These are phyloP conservation scores for Chouioia cunea DNA, from an alignment of 2,888 invertebrate species.

Conservation along the genomic window DNA sequence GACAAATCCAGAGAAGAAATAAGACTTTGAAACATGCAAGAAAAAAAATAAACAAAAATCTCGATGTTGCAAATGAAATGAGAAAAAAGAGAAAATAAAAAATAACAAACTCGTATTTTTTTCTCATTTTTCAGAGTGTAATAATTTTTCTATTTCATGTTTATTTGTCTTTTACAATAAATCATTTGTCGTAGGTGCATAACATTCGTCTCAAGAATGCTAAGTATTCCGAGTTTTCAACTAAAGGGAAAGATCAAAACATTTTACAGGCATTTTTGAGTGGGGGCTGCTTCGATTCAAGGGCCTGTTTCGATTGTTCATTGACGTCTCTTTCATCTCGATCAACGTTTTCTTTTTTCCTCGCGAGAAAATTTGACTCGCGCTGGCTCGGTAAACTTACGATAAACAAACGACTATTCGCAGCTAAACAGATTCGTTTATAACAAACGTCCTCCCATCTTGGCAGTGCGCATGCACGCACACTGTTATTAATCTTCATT, in stretches of 20 bases:
- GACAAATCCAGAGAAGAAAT: slow-evolving; percentile 17
- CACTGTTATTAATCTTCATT: slow-evolving; percentile 25
- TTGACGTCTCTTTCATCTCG: slow-evolving; percentile 3
- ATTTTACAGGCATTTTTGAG: slow-evolving; percentile 58
- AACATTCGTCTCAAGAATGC: slow-evolving; percentile 33
- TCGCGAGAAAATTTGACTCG: slow-evolving; percentile 3
- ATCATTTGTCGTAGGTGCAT: slow-evolving; percentile 10
- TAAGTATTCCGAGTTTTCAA: slow-evolving; percentile 48
- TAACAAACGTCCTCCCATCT: slow-evolving; percentile 29
- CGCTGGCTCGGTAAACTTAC: slow-evolving; percentile 48
- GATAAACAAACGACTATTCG: slow-evolving; percentile 45
- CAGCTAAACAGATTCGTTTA: slow-evolving; percentile 45
- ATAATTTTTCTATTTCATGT: neutral
- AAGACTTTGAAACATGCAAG: slow-evolving; percentile 28
- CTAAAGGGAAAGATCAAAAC: slow-evolving; percentile 59
- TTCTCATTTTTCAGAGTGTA: slow-evolving; percentile 4
- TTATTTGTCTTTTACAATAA: slow-evolving; percentile 18
- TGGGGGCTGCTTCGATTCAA: slow-evolving; percentile 53
- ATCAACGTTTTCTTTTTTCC: slow-evolving; percentile 5
- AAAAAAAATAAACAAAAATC: slow-evolving; percentile 9
- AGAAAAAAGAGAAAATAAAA: slow-evolving; percentile 42
- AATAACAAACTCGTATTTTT: slow-evolving; percentile 22
- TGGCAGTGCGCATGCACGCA: neutral
- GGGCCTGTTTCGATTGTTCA: slow-evolving; percentile 54
- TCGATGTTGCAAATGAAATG: slow-evolving; percentile 8